Base-by-base conservation (phyloP, 2,113 vertebrate genomes). In the Rhinoderma darwinii region DNA sequence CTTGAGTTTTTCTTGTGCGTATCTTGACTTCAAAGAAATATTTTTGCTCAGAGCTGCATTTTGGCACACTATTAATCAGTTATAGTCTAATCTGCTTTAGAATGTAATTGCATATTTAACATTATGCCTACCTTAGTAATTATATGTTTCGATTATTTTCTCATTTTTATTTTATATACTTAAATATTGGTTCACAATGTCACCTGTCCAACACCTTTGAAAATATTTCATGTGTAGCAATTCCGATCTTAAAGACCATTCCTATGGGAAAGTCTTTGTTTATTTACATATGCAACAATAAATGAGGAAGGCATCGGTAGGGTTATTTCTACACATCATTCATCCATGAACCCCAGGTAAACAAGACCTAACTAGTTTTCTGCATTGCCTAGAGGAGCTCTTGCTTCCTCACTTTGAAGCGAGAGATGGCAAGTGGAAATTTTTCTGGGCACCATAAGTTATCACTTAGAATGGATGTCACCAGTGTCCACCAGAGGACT, bases 11-110 rank as follows among this genome's bases (percentile, higher is more conserved):
- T 59, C 43, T 51, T 41, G 35, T 73, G 77, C 63, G n/a, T 6
- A 73, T 86, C 66, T 74, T 56, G 47, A 86, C 85, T 86, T 86
- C 85, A 86, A 86, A 86, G 85, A 81, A 82, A 70, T 81, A 50
- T 82, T 81, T 44, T 86, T 81, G 85, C 85, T 86, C 27, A 68
- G 80, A 82, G 85, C 85, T 32, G 77, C 35, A 56, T 86, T 82
- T 73, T 86, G 77, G 85, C 78, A 82, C 72, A 20, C 39, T 77
- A 86, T 86, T 86, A 86, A 86, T 86, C 85, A 86, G 77, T 44
- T 86, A 73, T 43, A 50, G n/a, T 73, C 77, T 72, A 73, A 86
- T 86, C 44, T 82, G 77, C 50, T 59, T 61, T 86, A 72, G 9
- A 82, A 59, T 81, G 37, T 59, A 86, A 82, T 74, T 74, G 66